phyloP scores from a whole-genome alignment of 2,113 vertebrate genomes.

The Orycteropus afer region DNA sequence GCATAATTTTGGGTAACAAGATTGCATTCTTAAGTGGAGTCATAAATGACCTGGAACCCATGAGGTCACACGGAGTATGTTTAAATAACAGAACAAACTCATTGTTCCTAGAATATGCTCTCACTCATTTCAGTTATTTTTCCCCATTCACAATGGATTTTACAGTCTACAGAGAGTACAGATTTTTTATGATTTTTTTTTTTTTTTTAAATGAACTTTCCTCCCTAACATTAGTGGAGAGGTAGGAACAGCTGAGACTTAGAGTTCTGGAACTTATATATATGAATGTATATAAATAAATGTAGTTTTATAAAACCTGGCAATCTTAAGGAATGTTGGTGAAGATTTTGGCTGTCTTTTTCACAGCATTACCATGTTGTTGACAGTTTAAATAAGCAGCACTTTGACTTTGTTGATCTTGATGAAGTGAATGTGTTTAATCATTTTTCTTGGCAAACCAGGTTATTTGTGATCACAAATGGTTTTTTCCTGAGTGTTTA shows the following conservation, averaged over 20 bases:
- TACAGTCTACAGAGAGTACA: neutral
- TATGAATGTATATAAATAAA: neutral
- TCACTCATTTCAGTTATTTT: neutral
- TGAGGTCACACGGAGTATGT: neutral
- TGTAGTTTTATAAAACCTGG: neutral
- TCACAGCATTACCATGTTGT: slow-evolving; percentile 36
- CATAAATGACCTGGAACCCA: neutral
- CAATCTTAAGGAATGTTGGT: neutral
- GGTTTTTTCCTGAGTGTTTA: slow-evolving; percentile 77
- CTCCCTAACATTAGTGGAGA: neutral
- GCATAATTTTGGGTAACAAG: neutral
- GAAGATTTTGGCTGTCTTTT: slow-evolving; percentile 1
- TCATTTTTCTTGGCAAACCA: slow-evolving; percentile 79
- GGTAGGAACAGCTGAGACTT: neutral
- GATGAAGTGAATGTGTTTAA: slow-evolving; percentile 48
- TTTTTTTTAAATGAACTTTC: neutral
- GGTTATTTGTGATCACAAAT: slow-evolving; percentile 74
- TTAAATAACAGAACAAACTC: neutral
- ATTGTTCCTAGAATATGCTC: neutral
- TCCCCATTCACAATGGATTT: neutral
- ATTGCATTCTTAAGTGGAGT: neutral
- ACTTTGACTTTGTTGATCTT: slow-evolving; percentile 75
- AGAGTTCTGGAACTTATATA: neutral
- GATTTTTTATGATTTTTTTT: neutral
- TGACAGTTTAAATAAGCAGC: slow-evolving; percentile 36